phyloP scores from a whole-genome alignment of 2,113 vertebrate genomes.

The Larimichthys polyactis region DNA sequence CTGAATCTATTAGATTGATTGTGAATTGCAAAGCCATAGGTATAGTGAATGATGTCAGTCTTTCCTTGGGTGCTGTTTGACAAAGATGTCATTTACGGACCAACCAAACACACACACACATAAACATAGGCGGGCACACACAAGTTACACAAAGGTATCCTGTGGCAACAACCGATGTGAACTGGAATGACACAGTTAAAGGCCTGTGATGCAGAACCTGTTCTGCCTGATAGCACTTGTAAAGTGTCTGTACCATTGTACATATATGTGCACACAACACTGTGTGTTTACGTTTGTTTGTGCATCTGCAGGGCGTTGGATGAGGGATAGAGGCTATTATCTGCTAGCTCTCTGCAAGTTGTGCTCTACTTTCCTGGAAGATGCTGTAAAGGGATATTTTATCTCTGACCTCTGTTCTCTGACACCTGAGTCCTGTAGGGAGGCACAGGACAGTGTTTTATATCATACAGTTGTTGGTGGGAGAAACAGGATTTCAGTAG shows the following conservation, averaged over 20 bases:
- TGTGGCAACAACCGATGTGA: slow-evolving; percentile 39
- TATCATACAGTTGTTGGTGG: background rate
- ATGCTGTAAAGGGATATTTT: slow-evolving; percentile 20
- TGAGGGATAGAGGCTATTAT: slow-evolving; percentile 17
- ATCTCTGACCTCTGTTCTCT: slow-evolving; percentile 2
- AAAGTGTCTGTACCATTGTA: background rate
- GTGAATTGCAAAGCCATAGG: no score
- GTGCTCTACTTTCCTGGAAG: slow-evolving; percentile 27
- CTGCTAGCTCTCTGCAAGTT: background rate
- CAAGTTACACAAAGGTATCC: slow-evolving; percentile 14
- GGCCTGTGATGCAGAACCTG: slow-evolving; percentile 26
- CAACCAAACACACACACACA: background rate
- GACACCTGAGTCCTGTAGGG: slow-evolving; percentile 1
- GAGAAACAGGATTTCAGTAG: background rate
- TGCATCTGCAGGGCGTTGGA: slow-evolving; percentile 1
- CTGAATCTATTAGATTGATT: background rate
- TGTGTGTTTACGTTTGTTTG: slow-evolving; percentile 8
- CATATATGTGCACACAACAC: background rate
- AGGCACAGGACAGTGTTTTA: background rate
- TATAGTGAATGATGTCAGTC: background rate
- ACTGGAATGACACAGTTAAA: slow-evolving; percentile 20
- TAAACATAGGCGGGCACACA: background rate
- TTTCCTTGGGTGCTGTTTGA: background rate
- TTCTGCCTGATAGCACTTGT: slow-evolving; percentile 35
- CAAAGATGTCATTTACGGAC: slow-evolving; percentile 1